phyloP scores from a whole-genome alignment of 2,113 vertebrate genomes.

The Dicerorhinus sumatrensis region DNA sequence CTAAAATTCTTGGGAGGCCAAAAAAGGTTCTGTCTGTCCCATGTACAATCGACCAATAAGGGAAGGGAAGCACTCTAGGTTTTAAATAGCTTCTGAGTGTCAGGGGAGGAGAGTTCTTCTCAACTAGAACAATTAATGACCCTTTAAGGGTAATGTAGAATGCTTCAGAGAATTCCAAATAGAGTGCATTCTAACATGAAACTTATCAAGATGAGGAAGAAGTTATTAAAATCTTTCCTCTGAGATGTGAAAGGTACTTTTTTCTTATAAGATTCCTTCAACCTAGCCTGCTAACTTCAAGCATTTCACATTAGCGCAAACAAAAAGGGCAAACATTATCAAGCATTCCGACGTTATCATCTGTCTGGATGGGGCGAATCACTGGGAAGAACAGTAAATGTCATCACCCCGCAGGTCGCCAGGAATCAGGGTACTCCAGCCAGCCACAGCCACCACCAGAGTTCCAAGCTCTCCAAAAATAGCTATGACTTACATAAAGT shows the following conservation, averaged over 20 bases:
- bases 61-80: slow-evolving; percentile 6
- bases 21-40: slow-evolving; percentile 35
- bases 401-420: slow-evolving; percentile 63
- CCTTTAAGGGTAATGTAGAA: not conserved
- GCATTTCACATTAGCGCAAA: slow-evolving; percentile 45
- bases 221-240: slow-evolving; percentile 31
- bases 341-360: slow-evolving; percentile 71
- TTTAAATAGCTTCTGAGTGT: slow-evolving; percentile 68
- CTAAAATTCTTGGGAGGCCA: slow-evolving; percentile 1
- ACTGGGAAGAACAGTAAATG: slow-evolving; percentile 68
- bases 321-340: slow-evolving; percentile 28
- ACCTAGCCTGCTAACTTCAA: not conserved
- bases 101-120: not conserved
- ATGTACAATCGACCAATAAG: slow-evolving; percentile 19
- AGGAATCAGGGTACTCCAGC: slow-evolving; percentile 41
- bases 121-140: slow-evolving; percentile 34
- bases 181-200: slow-evolving; percentile 19
- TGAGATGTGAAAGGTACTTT: not conserved
- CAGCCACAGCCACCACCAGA: slow-evolving; percentile 39
- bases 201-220: slow-evolving; percentile 22
- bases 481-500: slow-evolving; percentile 72
- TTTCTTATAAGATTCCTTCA: not conserved
- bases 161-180: slow-evolving; percentile 50
- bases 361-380: slow-evolving; percentile 44
- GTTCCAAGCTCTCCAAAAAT: slow-evolving; percentile 73